Base-by-base conservation (phyloP, 2,888 invertebrate genomes). In the Shargacucullia verbasci region DNA sequence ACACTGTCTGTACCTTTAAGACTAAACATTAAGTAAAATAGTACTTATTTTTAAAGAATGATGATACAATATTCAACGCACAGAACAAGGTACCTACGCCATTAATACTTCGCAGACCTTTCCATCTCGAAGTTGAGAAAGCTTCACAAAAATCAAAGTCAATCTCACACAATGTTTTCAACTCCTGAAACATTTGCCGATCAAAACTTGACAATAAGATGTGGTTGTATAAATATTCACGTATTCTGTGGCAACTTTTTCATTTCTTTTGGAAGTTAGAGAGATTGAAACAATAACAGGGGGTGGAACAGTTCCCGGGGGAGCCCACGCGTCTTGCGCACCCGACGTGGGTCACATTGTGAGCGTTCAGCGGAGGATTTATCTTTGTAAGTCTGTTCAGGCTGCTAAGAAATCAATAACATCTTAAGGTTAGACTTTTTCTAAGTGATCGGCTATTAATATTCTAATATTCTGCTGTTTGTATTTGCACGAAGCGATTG, bases 201-300 rank as follows among this genome's bases (percentile, higher is more conserved):
- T 50, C 59, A 60, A 46, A 73, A 73, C 25, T 72, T 53, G 31
- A 39, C 38, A 38, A 31, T 34, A 58, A 37, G 13, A 35, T 15
- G 13, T 8, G 47, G 14, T 52, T 15, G 46, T 57, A 46, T 43
- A 64, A 48, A 63, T 71, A 71, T 72, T 59, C 66, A 65, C 81
- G 84, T 81, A 20, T 82, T 84, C 82, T 76, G 57, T 50, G 37
- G 15, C 65, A 78, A 76, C 59, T 76, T 71, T 75, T 76, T 72
- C 73, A 70, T 71, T 76, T 48, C 59, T 38, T 55, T 61, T 52
- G 34, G 82, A 80, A 84, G 85, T 73, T 73, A 84, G 85, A 82
- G 88, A 86, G 87, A 91, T 90, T 89, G 91, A 91, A 92, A 92
- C 92, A 92, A 92, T 91, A 91, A 91, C 90, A 86, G 88, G 87